Evolutionary conservation across 2,888 invertebrate species (phyloP).

Genomic region (Lycocerus yunnanus): DNA sequence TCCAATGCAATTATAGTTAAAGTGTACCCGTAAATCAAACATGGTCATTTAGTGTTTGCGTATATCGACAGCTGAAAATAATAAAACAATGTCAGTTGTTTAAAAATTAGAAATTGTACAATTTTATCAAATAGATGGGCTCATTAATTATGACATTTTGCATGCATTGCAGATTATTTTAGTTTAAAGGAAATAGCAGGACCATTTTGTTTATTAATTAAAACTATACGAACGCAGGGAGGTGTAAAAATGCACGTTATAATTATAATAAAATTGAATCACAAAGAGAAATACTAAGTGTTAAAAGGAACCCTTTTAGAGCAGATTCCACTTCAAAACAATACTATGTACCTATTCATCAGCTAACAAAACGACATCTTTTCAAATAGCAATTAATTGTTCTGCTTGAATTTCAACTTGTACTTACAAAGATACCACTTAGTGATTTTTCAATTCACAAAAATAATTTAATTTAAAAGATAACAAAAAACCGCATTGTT

Average conservation of each 20-base stretch:
- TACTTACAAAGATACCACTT: slow-evolving; percentile 10
- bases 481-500: neutral
- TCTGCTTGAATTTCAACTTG: slow-evolving; percentile 20
- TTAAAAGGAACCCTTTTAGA: slow-evolving; percentile 22
- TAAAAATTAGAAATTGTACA: neutral
- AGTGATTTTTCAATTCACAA: neutral
- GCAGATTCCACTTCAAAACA: slow-evolving; percentile 23
- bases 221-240: neutral
- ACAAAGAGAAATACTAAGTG: slow-evolving; percentile 13
- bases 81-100: slow-evolving; percentile 11
- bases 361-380: slow-evolving; percentile 23
- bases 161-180: slow-evolving; percentile 2
- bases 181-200: slow-evolving; percentile 5
- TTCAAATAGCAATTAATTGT: slow-evolving; percentile 22
- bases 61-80: slow-evolving; percentile 15
- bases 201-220: slow-evolving; percentile 4
- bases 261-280: slow-evolving; percentile 19
- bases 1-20: slow-evolving; percentile 5
- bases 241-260: neutral
- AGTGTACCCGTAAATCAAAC: slow-evolving; percentile 8
- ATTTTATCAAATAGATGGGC: neutral
- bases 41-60: slow-evolving; percentile 11
- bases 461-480: slow-evolving; percentile 10
- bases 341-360: slow-evolving; percentile 20
- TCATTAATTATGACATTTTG: neutral